phyloP scores from a whole-genome alignment of 2,797 vertebrate species.

The Sebastes trivittatus region DNA sequence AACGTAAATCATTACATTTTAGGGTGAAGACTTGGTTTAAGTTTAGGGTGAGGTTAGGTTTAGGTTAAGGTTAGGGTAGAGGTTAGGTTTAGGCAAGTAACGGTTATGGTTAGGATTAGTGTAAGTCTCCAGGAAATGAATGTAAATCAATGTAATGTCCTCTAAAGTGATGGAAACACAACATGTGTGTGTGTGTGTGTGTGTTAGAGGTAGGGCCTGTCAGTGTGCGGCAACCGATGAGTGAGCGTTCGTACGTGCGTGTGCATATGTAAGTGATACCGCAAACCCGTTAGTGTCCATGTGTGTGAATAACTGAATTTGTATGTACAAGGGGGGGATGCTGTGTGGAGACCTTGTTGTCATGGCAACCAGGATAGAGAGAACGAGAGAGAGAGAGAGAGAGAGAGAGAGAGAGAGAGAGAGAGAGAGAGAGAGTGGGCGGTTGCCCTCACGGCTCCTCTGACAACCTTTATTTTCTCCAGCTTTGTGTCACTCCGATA shows the following conservation, averaged over 20 bases:
- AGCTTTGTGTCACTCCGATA: slow-evolving; percentile 70
- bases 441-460: slow-evolving; percentile 68
- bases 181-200: background rate
- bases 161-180: background rate
- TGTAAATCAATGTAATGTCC: no score
- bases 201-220: slow-evolving; percentile 7
- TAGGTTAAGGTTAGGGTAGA: no score
- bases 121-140: no score
- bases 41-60: no score
- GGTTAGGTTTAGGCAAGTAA: no score
- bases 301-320: slow-evolving; percentile 84
- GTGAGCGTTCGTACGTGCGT: slow-evolving; percentile 40
- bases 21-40: no score
- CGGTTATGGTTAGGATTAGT: no score
- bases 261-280: slow-evolving; percentile 65
- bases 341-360: slow-evolving; percentile 75
- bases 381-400: slow-evolving; percentile 54
- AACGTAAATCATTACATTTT: no score
- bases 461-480: slow-evolving; percentile 81
- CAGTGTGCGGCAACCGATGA: slow-evolving; percentile 7
- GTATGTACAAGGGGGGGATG: slow-evolving; percentile 70
- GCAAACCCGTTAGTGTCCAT: slow-evolving; percentile 67
- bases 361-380: slow-evolving; percentile 77
- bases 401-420: slow-evolving; percentile 19
- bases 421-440: slow-evolving; percentile 66